Conservation (phyloP, 2,113 vertebrate genomes). For the Chinchilla lanigera region DNA sequence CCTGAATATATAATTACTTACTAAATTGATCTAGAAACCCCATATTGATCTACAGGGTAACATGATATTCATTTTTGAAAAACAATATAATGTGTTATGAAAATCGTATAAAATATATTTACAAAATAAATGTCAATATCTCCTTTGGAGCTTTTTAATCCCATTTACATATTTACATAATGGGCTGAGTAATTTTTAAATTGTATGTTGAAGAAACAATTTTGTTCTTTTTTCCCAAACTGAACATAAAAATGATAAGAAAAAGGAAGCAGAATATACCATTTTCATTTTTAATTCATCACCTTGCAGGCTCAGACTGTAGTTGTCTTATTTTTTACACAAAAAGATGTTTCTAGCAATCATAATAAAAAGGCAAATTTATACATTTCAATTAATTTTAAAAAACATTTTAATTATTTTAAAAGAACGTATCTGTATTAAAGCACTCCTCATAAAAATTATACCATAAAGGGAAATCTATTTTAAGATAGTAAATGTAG, state of each 20-base stretch:
- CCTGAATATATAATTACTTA: slow-evolving; percentile 70
- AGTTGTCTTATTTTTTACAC: not conserved
- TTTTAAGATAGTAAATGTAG: not conserved
- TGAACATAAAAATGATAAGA: slow-evolving; percentile 54
- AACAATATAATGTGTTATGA: slow-evolving; percentile 63
- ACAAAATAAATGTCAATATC: slow-evolving; percentile 69
- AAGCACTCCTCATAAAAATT: not conserved
- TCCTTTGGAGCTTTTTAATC: slow-evolving; percentile 69
- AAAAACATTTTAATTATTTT: slow-evolving; percentile 15
- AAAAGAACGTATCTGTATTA: not conserved
- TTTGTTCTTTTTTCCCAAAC: slow-evolving; percentile 48
- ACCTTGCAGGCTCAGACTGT: not conserved
- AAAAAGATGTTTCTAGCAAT: not conserved
- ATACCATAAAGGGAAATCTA: not conserved
- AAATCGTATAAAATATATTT: slow-evolving; percentile 79
- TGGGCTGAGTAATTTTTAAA: slow-evolving; percentile 65
- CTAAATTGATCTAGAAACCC: slow-evolving; percentile 65
- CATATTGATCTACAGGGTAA: slow-evolving; percentile 67
- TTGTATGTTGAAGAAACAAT: slow-evolving; percentile 41
- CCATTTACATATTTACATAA: slow-evolving; percentile 44
- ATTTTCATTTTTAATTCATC: slow-evolving; percentile 32
- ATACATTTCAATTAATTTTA: not conserved
- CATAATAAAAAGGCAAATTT: not conserved
- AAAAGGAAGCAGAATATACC: slow-evolving; percentile 42
- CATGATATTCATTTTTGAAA: slow-evolving; percentile 65